A percentile compares a stretch with the other conserved stretches of the same genome.
Evolutionary conservation across 2,113 vertebrate species (phyloP).

Genomic region (Chiloscyllium plagiosum): DNA sequence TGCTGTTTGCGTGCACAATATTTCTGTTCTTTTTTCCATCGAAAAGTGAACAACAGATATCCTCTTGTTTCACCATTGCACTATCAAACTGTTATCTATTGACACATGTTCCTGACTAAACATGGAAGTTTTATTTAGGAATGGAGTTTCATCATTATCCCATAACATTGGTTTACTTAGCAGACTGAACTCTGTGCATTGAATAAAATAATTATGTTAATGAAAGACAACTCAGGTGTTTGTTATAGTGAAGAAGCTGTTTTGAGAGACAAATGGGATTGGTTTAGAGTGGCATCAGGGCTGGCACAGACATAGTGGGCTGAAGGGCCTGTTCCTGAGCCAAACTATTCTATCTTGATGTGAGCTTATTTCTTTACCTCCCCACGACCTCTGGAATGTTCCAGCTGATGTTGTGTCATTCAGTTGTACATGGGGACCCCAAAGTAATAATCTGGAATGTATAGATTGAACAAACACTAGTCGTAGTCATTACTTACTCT

Average conservation of each 20-base stretch:
- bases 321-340: no score
- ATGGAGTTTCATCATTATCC: not conserved
- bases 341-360: no score
- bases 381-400: not conserved
- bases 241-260: not conserved
- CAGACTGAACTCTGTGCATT: not conserved
- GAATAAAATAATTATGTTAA: not conserved
- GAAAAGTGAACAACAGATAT: not conserved
- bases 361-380: not conserved
- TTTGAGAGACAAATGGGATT: not conserved
- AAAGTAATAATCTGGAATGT: not conserved
- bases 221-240: not conserved
- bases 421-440: not conserved
- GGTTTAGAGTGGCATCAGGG: no score
- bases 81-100: not conserved
- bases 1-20: not conserved
- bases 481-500: not conserved
- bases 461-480: not conserved
- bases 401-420: not conserved
- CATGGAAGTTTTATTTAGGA: not conserved
- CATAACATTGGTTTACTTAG: not conserved
- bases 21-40: not conserved
- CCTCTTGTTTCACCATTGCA: not conserved
- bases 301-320: no score
- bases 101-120: not conserved